Conservation (phyloP, 2,797 vertebrate species). For the Kryptopterus vitreolus region DNA sequence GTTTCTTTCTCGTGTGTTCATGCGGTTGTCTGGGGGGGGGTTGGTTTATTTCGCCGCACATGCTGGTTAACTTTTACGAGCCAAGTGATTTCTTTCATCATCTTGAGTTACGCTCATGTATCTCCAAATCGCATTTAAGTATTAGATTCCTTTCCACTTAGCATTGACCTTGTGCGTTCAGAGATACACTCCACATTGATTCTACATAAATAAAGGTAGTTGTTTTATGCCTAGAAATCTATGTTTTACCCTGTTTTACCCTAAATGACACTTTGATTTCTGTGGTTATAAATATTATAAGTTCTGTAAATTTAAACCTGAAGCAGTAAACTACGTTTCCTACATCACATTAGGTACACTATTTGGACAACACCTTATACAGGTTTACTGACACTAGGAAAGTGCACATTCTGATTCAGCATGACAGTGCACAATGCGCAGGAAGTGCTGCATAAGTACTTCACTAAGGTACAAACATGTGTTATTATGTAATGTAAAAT, state of each 20-base stretch:
- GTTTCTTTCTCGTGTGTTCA: constrained; percentile 6
- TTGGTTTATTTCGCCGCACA: constrained; percentile 4
- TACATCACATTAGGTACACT: neutral
- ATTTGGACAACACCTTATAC: no score
- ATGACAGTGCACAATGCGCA: no score
- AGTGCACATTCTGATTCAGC: no score
- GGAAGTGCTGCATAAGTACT: neutral
- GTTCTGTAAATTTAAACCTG: neutral
- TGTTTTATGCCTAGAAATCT: no score
- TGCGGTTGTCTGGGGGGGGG: constrained; percentile 18
- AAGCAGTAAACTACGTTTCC: neutral
- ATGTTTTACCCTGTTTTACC: no score
- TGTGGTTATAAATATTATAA: neutral
- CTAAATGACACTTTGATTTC: neutral
- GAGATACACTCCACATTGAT: neutral
- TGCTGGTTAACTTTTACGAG: neutral
- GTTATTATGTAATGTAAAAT: neutral
- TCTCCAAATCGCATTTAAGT: neutral
- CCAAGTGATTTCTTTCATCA: neutral
- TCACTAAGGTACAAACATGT: neutral
- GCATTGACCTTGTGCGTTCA: neutral
- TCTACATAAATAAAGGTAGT: neutral
- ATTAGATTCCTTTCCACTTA: neutral
- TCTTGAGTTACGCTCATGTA: neutral
- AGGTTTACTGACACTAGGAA: no score